Evolutionary conservation across 2,888 invertebrate genomes (phyloP).

Genomic region (Hypomecis atomaria): DNA sequence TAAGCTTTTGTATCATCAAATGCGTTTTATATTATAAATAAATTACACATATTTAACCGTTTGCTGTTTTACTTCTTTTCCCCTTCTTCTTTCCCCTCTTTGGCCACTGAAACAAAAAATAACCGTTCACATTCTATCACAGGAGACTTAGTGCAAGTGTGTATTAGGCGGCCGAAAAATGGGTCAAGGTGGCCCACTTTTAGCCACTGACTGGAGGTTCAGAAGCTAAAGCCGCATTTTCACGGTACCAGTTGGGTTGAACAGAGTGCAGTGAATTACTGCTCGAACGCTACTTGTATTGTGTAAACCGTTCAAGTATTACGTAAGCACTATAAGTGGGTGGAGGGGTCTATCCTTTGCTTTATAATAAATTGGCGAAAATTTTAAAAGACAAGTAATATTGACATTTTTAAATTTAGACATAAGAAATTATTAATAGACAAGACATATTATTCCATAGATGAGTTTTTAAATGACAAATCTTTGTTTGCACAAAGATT

Average conservation of each 20-base stretch:
- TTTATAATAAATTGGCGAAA: too few species aligned
- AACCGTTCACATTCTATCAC: background rate
- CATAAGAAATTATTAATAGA: too few species aligned
- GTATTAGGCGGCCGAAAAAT: slow-evolving; percentile 1
- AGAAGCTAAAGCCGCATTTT: background rate
- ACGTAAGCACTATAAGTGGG: too few species aligned
- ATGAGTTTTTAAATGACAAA: too few species aligned
- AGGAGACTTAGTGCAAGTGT: slow-evolving; percentile 8
- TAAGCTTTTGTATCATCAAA: slow-evolving; percentile 3
- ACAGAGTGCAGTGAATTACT: background rate
- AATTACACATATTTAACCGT: slow-evolving; percentile 1
- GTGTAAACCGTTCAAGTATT: too few species aligned
- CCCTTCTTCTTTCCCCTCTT: slow-evolving; percentile 54
- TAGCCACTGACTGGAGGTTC: background rate
- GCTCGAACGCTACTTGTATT: background rate
- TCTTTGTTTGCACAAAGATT: too few species aligned
- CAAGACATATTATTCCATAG: too few species aligned
- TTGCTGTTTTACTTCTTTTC: slow-evolving; percentile 1
- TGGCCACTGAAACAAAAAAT: slow-evolving; percentile 74
- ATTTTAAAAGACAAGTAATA: too few species aligned
- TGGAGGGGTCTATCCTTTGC: too few species aligned
- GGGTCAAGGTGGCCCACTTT: background rate
- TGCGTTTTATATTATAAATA: slow-evolving; percentile 5
- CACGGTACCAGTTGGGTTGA: background rate
- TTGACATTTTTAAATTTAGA: too few species aligned